phyloP scores from a whole-genome alignment of 2,888 invertebrate genomes.

The Caenorhabditis uteleia region DNA sequence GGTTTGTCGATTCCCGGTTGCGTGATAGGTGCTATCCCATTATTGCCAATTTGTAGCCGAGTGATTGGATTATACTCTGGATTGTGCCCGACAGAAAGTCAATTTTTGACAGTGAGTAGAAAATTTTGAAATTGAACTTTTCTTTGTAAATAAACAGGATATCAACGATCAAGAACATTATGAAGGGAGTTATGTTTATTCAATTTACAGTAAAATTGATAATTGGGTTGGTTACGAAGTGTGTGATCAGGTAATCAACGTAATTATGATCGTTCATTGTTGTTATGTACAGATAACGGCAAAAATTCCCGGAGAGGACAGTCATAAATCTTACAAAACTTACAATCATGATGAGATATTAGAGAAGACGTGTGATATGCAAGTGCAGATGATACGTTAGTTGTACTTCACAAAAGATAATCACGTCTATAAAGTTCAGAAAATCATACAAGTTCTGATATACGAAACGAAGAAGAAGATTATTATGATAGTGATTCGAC shows the following conservation, averaged over 20 bases:
- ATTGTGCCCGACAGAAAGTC: constrained; percentile 38
- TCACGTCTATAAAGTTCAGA: background rate
- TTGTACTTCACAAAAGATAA: background rate
- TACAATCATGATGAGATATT: constrained; percentile 20
- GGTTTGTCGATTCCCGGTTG: constrained; percentile 41
- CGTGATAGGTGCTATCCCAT: constrained; percentile 38
- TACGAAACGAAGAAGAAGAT: background rate
- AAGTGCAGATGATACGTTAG: constrained; percentile 29
- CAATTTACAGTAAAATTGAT: constrained; percentile 34
- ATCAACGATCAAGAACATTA: constrained; percentile 43
- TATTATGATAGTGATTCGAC: background rate
- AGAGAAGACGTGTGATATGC: constrained; percentile 15
- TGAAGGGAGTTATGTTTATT: constrained; percentile 36
- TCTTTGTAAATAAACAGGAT: constrained; percentile 17
- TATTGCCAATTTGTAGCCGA: constrained; percentile 42
- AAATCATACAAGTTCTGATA: background rate
- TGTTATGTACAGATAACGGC: constrained; percentile 28
- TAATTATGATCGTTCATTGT: no score
- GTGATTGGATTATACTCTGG: constrained; percentile 43
- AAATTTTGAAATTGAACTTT: background rate
- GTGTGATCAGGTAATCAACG: constrained; percentile 34
- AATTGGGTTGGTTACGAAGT: constrained; percentile 40
- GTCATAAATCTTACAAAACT: constrained; percentile 20
- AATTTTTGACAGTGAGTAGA: constrained; percentile 30
- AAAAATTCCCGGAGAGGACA: constrained; percentile 38